Base-by-base conservation (phyloP, 2,797 vertebrate species). In the Pseudochaenichthys georgianus region DNA sequence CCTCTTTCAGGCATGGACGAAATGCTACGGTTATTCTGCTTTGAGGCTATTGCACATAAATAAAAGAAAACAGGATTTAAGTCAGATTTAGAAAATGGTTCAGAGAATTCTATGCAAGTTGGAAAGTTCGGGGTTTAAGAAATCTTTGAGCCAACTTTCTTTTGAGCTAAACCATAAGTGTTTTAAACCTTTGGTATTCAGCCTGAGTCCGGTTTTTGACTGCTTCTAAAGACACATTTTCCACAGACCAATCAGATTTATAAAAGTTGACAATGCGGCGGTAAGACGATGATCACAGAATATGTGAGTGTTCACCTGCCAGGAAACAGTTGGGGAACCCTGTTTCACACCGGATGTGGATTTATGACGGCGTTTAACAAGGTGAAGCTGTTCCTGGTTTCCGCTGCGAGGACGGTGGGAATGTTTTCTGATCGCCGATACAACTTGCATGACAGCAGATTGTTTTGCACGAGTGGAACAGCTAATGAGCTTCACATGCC, bases 41-140 rank as follows among this genome's bases (percentile, higher is more conserved):
- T 64, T 64, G 53, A 41, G 23, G 67, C 21, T 51, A 4, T 60
- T 43, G 55, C 16, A 2, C 17, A 58, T 55, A 68, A 77, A 85
- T 52, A 28, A 19, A 17, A 53, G 55, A 64, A 73, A 67, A 48
- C 17, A 16, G 31, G 63, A 64, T 80, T 57, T n/a, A 61, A 70
- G 41, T 54, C 13, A 5, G n/a, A 2, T 70, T 51, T 9, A 12
- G 43, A 66, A 38, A 68, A 61, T 55, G 52, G 48, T 34, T 61
- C 60, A 23, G 42, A 50, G 52, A 70, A 66, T 47, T 70, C 62
- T 69, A 65, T 71, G 71, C 68, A 68, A 70, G 50, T 72, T 73
- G 78, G 80, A 83, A 88, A 73, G 57, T 77, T 68, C 69, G 51
- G 57, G 63, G 65, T 78, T 64, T 51, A 17, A 41, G 38, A 75